A percentile compares a stretch with the other conserved stretches of the same genome.
These are phyloP conservation scores for Lissocephala sabroskyi DNA, from an alignment of 2,888 invertebrate genomes.

Conservation along the genomic window DNA sequence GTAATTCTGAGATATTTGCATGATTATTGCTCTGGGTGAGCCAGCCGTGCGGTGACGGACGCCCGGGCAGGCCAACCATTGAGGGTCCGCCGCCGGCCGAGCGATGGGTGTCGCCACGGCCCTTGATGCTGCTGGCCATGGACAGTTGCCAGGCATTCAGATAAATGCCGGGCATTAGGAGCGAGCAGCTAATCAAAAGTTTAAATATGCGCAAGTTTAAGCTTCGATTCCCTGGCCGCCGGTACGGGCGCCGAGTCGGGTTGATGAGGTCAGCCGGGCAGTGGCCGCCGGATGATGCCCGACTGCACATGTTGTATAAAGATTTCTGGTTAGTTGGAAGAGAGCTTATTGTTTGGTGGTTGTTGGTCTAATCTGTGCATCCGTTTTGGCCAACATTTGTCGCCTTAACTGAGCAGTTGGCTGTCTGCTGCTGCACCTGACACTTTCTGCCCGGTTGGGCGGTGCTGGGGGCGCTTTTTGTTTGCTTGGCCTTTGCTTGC, in stretches of 20 bases:
- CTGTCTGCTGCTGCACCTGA: conserved; percentile 18
- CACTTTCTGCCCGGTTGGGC: conserved; percentile 18
- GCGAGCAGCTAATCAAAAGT: conserved; percentile 63
- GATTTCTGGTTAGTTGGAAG: no score
- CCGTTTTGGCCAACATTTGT: conserved; percentile 56
- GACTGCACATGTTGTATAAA: conserved; percentile 43
- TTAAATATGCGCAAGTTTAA: conserved; percentile 61
- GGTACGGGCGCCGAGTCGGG: no score
- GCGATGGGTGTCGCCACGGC: conserved; percentile 53
- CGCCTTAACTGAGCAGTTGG: conserved; percentile 33
- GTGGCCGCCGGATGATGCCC: conserved; percentile 15
- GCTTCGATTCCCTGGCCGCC: conserved; percentile 16
- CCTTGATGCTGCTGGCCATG: conserved; percentile 63
- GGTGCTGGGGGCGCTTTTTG: conserved; percentile 12
- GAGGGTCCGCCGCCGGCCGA: background rate
- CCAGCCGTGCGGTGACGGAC: conserved; percentile 47
- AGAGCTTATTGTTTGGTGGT: conserved; percentile 30
- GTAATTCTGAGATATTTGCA: conserved; percentile 81
- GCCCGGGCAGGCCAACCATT: conserved; percentile 20
- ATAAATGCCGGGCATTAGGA: conserved; percentile 55
- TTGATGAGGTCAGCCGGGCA: conserved; percentile 46
- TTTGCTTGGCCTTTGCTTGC: conserved; percentile 21
- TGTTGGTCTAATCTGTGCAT: conserved; percentile 53
- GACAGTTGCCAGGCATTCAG: conserved; percentile 51
- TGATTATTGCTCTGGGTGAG: conserved; percentile 79